Conservation (phyloP, 2,797 vertebrate species). For the Fistularia commersonii region DNA sequence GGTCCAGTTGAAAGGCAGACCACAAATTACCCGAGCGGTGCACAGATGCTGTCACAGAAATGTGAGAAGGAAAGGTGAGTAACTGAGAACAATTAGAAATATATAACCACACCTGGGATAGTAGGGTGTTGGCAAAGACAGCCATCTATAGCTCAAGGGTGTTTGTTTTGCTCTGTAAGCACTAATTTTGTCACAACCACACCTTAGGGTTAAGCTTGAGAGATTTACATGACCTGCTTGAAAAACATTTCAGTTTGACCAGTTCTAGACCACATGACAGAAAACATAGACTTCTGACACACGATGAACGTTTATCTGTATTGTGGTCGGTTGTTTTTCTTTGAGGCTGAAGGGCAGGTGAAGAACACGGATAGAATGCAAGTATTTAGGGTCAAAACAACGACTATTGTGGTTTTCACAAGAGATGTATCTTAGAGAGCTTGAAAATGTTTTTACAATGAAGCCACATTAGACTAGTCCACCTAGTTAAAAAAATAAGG, state of each 20-base stretch:
- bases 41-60: slow-evolving; percentile 23
- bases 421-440: too few species aligned
- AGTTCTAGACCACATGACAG: background rate
- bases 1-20: slow-evolving; percentile 19
- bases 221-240: slow-evolving; percentile 14
- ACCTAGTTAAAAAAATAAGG: too few species aligned
- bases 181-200: slow-evolving; percentile 29
- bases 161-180: slow-evolving; percentile 39
- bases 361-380: slow-evolving; percentile 22
- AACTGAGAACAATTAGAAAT: slow-evolving; percentile 28
- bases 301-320: slow-evolving; percentile 34
- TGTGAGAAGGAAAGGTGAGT: slow-evolving; percentile 20
- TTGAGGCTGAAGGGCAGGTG: slow-evolving; percentile 30
- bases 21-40: slow-evolving; percentile 9
- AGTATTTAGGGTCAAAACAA: slow-evolving; percentile 32
- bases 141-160: slow-evolving; percentile 20
- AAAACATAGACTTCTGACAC: background rate
- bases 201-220: slow-evolving; percentile 18
- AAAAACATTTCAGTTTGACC: slow-evolving; percentile 3
- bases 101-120: slow-evolving; percentile 31
- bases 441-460: too few species aligned
- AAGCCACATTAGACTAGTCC: too few species aligned
- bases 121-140: slow-evolving; percentile 10
- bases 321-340: background rate
- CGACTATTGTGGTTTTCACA: background rate